Conservation (phyloP, 2,888 invertebrate genomes). For the Mimas tiliae region DNA sequence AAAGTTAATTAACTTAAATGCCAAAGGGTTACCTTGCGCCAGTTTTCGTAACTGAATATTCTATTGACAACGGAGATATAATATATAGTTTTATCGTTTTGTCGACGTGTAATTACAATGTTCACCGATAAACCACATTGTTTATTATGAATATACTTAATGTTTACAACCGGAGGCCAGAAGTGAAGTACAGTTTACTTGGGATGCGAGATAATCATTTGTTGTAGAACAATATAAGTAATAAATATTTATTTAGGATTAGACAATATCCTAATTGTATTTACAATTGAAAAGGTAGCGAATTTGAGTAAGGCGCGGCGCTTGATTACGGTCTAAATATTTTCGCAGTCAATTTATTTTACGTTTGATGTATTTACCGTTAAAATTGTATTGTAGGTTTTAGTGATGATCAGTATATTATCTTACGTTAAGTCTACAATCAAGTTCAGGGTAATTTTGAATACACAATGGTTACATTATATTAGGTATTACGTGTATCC, state of each 20-base stretch:
- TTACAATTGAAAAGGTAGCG: no score
- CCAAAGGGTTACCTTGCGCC: slow-evolving; percentile 49
- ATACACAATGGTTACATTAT: not conserved
- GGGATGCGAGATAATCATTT: not conserved
- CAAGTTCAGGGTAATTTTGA: not conserved
- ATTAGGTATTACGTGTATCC: not conserved
- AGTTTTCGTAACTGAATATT: slow-evolving; percentile 39
- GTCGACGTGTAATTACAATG: slow-evolving; percentile 15
- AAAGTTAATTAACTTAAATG: slow-evolving; percentile 53
- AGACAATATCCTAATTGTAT: no score
- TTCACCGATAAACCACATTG: not conserved
- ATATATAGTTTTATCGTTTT: slow-evolving; percentile 1
- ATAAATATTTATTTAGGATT: not conserved
- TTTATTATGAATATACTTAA: not conserved
- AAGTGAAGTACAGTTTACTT: slow-evolving; percentile 2
- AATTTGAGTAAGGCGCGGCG: no score
- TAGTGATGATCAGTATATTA: not conserved
- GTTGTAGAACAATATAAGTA: not conserved
- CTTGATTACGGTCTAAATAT: no score
- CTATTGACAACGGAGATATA: slow-evolving; percentile 21
- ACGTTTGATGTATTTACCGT: no score
- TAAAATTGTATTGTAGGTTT: no score
- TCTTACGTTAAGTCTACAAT: not conserved
- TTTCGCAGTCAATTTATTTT: no score
- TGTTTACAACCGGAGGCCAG: not conserved